These are phyloP conservation scores for Drosophila funebris DNA, from an alignment of 1,140 invertebrate species.

Conservation along the genomic window DNA sequence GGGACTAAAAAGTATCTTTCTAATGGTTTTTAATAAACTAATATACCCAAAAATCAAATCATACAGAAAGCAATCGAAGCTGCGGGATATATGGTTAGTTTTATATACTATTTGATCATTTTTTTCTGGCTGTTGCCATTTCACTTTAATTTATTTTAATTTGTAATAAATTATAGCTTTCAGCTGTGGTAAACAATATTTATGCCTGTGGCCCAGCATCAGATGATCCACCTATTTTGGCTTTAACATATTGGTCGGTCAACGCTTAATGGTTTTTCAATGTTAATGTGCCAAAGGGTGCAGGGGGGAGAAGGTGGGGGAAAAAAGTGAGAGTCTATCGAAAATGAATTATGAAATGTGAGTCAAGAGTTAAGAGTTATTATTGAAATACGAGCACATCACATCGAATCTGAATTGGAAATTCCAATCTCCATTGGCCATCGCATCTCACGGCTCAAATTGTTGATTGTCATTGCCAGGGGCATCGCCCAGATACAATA, in stretches of 20 bases:
- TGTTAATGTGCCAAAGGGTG: constrained; percentile 59
- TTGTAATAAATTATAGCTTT: constrained; percentile 77
- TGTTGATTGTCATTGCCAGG: constrained; percentile 42
- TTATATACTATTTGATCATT: constrained; percentile 15
- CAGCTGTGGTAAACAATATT: constrained; percentile 55
- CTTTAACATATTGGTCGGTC: constrained; percentile 27
- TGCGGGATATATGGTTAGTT: too few relatives aligned
- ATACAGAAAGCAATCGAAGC: too few relatives aligned
- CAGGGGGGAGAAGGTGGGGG: too few relatives aligned
- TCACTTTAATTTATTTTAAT: constrained; percentile 75
- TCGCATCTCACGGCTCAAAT: constrained; percentile 13
- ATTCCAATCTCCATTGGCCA: background rate
- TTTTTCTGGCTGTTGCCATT: constrained; percentile 32
- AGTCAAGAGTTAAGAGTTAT: constrained; percentile 51
- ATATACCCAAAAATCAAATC: too few relatives aligned
- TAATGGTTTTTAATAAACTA: too few relatives aligned
- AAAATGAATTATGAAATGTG: constrained; percentile 70
- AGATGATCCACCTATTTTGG: constrained; percentile 26
- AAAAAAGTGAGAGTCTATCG: constrained; percentile 66
- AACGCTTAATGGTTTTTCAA: constrained; percentile 63
- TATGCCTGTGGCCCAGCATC: constrained; percentile 34
- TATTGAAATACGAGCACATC: constrained; percentile 44
- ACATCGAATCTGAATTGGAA: constrained; percentile 24
- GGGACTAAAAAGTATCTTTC: too few relatives aligned
- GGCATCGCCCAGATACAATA: constrained; percentile 5